Conservation (phyloP, 2,797 vertebrate species). For the Cichlasoma orientale region DNA sequence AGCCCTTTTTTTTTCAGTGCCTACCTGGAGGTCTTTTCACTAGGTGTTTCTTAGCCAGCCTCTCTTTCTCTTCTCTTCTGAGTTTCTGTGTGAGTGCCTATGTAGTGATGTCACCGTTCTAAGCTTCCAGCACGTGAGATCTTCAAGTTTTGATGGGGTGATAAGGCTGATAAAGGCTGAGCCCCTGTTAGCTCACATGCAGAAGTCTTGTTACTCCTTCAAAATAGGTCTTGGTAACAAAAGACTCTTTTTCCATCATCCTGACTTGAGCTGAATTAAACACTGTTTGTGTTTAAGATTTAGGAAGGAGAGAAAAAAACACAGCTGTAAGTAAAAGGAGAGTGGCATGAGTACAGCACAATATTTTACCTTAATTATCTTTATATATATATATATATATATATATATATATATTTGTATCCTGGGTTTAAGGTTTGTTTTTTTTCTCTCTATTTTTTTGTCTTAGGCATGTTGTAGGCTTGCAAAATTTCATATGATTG, state of each 20-base stretch:
- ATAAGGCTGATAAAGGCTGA: background rate
- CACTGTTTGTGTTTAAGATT: background rate
- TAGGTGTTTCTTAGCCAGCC: background rate
- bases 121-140: background rate
- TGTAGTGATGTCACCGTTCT: background rate
- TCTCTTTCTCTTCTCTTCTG: background rate
- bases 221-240: background rate
- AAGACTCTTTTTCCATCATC: background rate
- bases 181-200: background rate
- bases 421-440: too few relatives aligned
- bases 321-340: too few relatives aligned
- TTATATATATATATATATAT: too few relatives aligned
- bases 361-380: background rate
- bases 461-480: too few relatives aligned
- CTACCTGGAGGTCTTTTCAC: background rate
- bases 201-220: background rate
- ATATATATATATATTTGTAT: too few relatives aligned
- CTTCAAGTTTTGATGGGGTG: background rate
- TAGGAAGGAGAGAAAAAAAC: background rate
- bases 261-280: background rate
- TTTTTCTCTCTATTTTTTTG: too few relatives aligned
- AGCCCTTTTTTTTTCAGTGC: background rate
- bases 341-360: background rate
- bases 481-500: too few relatives aligned
- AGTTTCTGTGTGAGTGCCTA: background rate